These are phyloP conservation scores for Epiblema foenella DNA, from an alignment of 2,888 invertebrate genomes.

Conservation along the genomic window DNA sequence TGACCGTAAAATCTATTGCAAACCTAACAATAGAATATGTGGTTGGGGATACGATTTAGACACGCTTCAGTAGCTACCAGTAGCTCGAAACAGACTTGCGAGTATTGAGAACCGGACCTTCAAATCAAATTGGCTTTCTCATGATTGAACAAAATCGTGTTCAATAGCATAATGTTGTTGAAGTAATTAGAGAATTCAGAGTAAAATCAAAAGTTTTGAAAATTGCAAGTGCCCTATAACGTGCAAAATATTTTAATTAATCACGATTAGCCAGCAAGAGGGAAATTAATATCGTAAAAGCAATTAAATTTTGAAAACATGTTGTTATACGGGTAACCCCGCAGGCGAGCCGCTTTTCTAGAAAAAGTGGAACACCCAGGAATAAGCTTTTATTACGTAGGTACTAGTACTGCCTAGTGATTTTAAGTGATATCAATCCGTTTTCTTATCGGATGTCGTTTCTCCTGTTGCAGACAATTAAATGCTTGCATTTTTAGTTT, in stretches of 20 bases:
- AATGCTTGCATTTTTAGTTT: too few relatives aligned
- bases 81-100: too few relatives aligned
- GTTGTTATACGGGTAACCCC: conserved; percentile 26
- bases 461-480: too few relatives aligned
- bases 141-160: neutral
- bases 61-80: too few relatives aligned
- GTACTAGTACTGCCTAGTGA: neutral
- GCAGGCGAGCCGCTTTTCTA: conserved; percentile 25
- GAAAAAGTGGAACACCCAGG: conserved; percentile 8
- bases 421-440: neutral
- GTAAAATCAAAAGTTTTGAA: conserved; percentile 53
- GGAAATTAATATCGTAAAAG: conserved; percentile 46
- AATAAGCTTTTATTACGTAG: conserved; percentile 9
- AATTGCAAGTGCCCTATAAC: conserved; percentile 52
- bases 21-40: too few relatives aligned
- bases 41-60: too few relatives aligned
- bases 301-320: conserved; percentile 47
- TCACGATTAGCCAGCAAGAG: conserved; percentile 50
- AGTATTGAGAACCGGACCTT: too few relatives aligned
- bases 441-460: neutral
- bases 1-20: too few relatives aligned
- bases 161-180: neutral
- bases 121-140: neutral
- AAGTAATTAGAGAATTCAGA: conserved; percentile 20
- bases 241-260: conserved; percentile 58